Evolutionary conservation across 2,797 vertebrate species (phyloP), one percentile per base, ranked within the genome.

Genomic region (Phoeniculus purpureus): DNA sequence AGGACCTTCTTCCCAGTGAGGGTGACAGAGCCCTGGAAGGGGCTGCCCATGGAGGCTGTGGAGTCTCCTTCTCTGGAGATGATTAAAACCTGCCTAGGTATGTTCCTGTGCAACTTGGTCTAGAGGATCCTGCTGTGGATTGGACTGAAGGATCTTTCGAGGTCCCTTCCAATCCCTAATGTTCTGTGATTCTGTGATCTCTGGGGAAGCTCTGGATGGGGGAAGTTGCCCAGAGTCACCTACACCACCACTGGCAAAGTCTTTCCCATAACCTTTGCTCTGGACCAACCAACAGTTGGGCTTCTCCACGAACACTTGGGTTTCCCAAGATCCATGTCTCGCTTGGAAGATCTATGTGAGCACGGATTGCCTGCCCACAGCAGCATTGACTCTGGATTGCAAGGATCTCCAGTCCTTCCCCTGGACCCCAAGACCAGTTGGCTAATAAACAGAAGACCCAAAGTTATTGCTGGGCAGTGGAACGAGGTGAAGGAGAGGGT

Each of bases 371-470:
- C 27, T 50, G 40, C 21, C 65, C 81, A 27, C 17, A 65, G 32
- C 8, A 37, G 7, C 0, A 0, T 31, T 55, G 45, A 18, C 4
- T 8, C 21, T 56, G 18, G 22, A 7, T 25, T 54, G 32, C 16
- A 75, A 8, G 12, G 16, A 23, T 12, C 29, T 75, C 27, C 18
- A 43, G 43, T 11, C 16, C 45, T 90, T 78, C 26, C 15, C 7
- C 32, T 68, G 27, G 5, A 5, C n/a, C 32, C 9, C 14, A 32
- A 13, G 22, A 9, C 47, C 43, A 78, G 2, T 7, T 71, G 32
- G 3, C 2, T 60, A 23, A 47, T 52, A 47, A 73, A 51, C 29
- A 52, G 23, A 31, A 60, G 3, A 89, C 6, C 9, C 31, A 14
- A 68, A 79, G 8, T 9, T 2, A 0, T 8, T 81, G 10, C 3